phyloP scores from a whole-genome alignment of 2,888 invertebrate genomes.

The Stegophylla sp. region DNA sequence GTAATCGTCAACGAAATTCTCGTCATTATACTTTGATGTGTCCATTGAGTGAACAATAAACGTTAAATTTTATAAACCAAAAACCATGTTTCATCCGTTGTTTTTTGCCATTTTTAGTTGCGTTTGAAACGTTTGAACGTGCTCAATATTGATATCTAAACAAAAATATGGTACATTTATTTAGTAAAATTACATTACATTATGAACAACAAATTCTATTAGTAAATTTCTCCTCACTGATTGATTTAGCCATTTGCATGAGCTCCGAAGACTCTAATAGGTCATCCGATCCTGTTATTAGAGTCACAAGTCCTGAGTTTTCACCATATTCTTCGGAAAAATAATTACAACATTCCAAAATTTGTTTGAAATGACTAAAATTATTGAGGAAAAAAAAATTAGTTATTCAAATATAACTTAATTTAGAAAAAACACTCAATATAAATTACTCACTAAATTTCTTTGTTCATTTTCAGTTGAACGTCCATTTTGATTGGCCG shows the following conservation, averaged over 20 bases:
- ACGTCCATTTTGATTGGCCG: slow-evolving; percentile 76
- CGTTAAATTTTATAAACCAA: slow-evolving; percentile 17
- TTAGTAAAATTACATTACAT: no score
- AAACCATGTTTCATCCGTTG: slow-evolving; percentile 27
- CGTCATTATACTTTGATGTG: slow-evolving; percentile 27
- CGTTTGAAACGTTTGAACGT: slow-evolving; percentile 36
- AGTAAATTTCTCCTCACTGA: slow-evolving; percentile 37
- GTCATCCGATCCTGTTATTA: slow-evolving; percentile 47
- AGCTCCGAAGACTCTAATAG: slow-evolving; percentile 26
- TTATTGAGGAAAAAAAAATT: slow-evolving; percentile 53
- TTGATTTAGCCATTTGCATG: slow-evolving; percentile 45
- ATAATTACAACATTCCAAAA: slow-evolving; percentile 84
- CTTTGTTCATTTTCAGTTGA: slow-evolving; percentile 78
- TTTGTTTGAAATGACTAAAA: slow-evolving; percentile 75
- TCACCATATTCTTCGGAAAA: slow-evolving; percentile 66
- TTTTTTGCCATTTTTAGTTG: slow-evolving; percentile 38
- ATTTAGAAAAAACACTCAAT: background rate
- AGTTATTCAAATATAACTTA: background rate
- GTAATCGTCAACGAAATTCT: slow-evolving; percentile 18
- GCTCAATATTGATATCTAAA: slow-evolving; percentile 51
- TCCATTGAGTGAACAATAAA: slow-evolving; percentile 34
- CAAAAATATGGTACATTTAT: background rate
- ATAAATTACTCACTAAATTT: slow-evolving; percentile 68
- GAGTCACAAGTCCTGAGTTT: slow-evolving; percentile 37
- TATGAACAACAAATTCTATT: no score